These are phyloP conservation scores for Venusia cambrica DNA, from an alignment of 2,888 invertebrate species.

Conservation along the genomic window DNA sequence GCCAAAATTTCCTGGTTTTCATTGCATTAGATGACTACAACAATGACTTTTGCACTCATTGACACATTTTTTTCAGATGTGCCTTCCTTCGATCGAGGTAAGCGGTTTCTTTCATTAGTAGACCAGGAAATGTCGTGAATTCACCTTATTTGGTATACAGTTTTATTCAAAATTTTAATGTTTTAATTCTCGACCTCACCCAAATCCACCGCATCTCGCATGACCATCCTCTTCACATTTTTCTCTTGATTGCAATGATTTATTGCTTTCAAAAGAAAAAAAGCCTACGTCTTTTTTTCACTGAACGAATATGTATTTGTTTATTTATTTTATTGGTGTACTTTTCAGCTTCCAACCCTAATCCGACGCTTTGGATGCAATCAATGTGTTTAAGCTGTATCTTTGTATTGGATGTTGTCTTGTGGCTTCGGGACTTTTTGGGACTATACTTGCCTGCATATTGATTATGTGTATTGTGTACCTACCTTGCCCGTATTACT, in stretches of 20 bases:
- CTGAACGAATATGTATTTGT: constrained; percentile 12
- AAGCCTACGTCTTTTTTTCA: neutral
- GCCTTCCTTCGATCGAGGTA: constrained; percentile 68
- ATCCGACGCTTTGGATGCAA: constrained; percentile 26
- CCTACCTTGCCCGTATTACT: too few relatives aligned
- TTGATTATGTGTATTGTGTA: constrained; percentile 14
- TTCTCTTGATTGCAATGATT: constrained; percentile 17
- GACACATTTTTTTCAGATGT: constrained; percentile 71
- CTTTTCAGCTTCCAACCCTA: constrained; percentile 29
- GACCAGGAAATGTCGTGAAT: constrained; percentile 69
- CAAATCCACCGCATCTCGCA: constrained; percentile 27
- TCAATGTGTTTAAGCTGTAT: constrained; percentile 14
- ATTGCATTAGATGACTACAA: constrained; percentile 32
- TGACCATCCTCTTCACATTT: constrained; percentile 17
- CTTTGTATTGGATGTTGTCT: constrained; percentile 18
- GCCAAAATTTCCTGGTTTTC: constrained; percentile 61
- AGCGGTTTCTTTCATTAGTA: constrained; percentile 59
- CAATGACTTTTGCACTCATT: constrained; percentile 49
- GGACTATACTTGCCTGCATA: too few relatives aligned
- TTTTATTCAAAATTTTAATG: constrained; percentile 21
- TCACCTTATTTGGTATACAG: constrained; percentile 42
- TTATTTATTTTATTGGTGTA: constrained; percentile 27
- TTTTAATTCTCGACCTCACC: constrained; percentile 17
- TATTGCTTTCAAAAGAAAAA: constrained; percentile 19
- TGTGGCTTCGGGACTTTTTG: constrained; percentile 15